Evolutionary conservation across 1,140 invertebrate species (phyloP), one percentile per base, ranked within the genome.

Genomic region (Lordiphosa stackelbergi): DNA sequence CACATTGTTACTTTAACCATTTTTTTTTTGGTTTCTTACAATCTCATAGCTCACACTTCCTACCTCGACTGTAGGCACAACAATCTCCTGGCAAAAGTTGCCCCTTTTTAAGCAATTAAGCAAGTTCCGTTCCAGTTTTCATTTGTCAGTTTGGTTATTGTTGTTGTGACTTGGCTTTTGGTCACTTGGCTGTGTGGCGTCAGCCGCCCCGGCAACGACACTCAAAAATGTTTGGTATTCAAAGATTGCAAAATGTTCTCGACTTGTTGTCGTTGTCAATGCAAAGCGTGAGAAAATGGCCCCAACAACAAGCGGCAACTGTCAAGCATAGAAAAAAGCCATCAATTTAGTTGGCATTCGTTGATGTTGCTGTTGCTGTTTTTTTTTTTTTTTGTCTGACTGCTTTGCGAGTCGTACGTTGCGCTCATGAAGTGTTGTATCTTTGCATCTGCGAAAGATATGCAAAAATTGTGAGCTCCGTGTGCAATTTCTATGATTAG

Each of bases 281-380:
- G 65, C 70, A 68, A 66, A 73, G 69, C 70, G 66, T 73, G 43
- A 46, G 43, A 46, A 46, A 46, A 46, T 38, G 58, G 12, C 61
- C 60, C 3, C 40, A 64, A n/a, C 51, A 53, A 7, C 34, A 53
- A 45, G n/a, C 37, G 31, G 45, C 45, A 48, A 58, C 58, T 46
- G 24, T 46, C 43, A 46, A 51, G 13, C 61, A 64, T 36, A 54
- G 56, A 65, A 49, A 64, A 52, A 35, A 47, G 53, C 35, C 38
- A 51, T 36, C 43, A 35, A 66, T 49, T 52, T 40, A 46, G 24
- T 46, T 46, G 24, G 51, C 53, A 48, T 37, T 38, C 19, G 41
- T 11, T 31, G 45, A 36, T 40, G 40, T 41, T 56, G 19, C 40
- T 56, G 53, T 38, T 55, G 42, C 19, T 19, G 10, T 42, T 65